Conservation (phyloP, 2,113 vertebrate genomes). For the Melospiza georgiana region DNA sequence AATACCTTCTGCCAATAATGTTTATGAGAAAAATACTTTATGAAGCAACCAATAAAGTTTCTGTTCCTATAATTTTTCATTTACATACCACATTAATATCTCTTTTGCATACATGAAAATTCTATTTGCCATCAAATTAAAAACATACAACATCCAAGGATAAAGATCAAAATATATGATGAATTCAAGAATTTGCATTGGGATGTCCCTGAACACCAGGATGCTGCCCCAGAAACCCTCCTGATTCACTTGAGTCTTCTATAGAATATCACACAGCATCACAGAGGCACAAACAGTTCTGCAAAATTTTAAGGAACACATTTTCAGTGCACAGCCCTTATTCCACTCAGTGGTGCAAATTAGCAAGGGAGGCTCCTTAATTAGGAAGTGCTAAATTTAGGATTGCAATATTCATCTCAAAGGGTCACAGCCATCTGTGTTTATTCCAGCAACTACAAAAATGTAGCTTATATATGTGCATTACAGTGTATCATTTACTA, state of each 20-base stretch:
- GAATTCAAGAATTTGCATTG: background rate
- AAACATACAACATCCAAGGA: background rate
- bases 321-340: background rate
- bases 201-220: background rate
- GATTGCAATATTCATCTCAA: background rate
- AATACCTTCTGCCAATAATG: background rate
- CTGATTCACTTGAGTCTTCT: background rate
- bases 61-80: background rate
- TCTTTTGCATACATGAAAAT: background rate
- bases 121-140: background rate
- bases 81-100: background rate
- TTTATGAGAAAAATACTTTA: background rate
- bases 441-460: constrained; percentile 11
- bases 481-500: background rate
- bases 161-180: background rate
- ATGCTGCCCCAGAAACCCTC: background rate
- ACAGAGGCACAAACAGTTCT: background rate
- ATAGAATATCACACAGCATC: background rate
- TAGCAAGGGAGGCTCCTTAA: constrained; percentile 5
- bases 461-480: background rate
- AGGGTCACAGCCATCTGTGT: background rate
- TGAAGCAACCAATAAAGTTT: background rate
- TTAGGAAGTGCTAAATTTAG: background rate
- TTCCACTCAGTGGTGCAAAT: background rate
- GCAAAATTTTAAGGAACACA: background rate